Evolutionary conservation across 2,797 vertebrate genomes (phyloP).

Genomic region (Propithecus perrieri): DNA sequence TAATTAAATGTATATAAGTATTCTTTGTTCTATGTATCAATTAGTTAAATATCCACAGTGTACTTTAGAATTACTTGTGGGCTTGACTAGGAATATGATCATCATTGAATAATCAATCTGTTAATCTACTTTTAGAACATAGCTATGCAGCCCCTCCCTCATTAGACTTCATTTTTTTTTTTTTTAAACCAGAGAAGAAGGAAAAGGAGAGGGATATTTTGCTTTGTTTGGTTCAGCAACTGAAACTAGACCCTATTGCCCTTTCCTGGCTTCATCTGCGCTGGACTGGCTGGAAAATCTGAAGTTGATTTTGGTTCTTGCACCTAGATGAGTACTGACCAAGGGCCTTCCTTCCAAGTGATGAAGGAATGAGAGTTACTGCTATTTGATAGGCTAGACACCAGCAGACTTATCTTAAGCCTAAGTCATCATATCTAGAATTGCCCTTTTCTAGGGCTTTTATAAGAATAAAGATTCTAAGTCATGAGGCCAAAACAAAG

Average conservation of each 20-base stretch:
- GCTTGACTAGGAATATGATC: background rate
- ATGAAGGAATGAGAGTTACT: background rate
- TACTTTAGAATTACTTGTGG: background rate
- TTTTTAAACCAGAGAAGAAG: background rate
- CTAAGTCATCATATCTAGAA: background rate
- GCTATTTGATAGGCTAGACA: background rate
- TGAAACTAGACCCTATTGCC: background rate
- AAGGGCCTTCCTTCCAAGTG: slow-evolving; percentile 29
- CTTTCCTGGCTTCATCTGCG: background rate
- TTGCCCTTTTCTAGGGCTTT: background rate
- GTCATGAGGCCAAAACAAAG: background rate
- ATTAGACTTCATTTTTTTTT: background rate
- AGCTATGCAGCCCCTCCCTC: background rate
- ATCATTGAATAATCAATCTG: slow-evolving; percentile 38
- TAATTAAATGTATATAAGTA: slow-evolving; percentile 33
- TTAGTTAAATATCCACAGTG: background rate
- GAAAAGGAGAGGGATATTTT: background rate
- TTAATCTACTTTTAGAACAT: slow-evolving; percentile 10
- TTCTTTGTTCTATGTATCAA: background rate
- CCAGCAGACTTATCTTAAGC: background rate
- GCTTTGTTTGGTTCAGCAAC: background rate
- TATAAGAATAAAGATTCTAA: slow-evolving; percentile 35
- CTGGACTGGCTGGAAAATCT: background rate
- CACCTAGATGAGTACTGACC: background rate
- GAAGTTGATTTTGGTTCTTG: background rate